A percentile compares a stretch with the other conserved stretches of the same genome.
phyloP scores from a whole-genome alignment of 2,888 invertebrate genomes.

The Sericinus montela region DNA sequence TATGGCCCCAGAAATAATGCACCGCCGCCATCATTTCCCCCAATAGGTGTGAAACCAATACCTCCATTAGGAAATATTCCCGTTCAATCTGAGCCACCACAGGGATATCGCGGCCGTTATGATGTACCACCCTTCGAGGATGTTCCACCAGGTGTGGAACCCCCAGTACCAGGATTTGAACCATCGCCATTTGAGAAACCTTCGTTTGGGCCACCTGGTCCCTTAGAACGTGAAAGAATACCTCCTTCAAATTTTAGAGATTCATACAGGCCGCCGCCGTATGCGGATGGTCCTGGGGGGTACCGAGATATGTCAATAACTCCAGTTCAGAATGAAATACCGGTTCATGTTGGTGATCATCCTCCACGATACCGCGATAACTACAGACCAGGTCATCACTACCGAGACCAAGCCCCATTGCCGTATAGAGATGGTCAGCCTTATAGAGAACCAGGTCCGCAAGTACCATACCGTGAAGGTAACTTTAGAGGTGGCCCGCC shows the following conservation, averaged over 20 bases:
- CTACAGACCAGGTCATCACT: conserved; percentile 54
- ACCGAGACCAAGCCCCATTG: conserved; percentile 58
- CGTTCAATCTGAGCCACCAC: conserved; percentile 48
- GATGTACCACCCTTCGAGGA: conserved; percentile 75
- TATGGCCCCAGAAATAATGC: conserved; percentile 60
- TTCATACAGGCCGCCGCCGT: conserved; percentile 54
- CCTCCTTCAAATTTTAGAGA: conserved; percentile 60
- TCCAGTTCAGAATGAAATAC: conserved; percentile 53
- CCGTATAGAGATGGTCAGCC: conserved; percentile 43
- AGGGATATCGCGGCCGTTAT: conserved; percentile 64
- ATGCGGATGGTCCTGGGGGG: conserved; percentile 48
- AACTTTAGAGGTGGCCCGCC: conserved; percentile 57
- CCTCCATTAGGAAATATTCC: conserved; percentile 49
- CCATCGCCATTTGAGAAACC: conserved; percentile 75
- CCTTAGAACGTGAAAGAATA: conserved; percentile 58
- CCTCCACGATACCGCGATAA: conserved; percentile 59
- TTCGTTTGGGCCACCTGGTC: conserved; percentile 52
- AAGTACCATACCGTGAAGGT: conserved; percentile 49
- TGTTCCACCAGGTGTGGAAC: conserved; percentile 81
- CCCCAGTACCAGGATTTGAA: conserved; percentile 81
- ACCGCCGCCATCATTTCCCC: conserved; percentile 54
- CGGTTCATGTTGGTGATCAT: conserved; percentile 62
- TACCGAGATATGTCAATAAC: conserved; percentile 53
- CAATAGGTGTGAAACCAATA: conserved; percentile 54
- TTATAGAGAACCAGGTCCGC: conserved; percentile 50